A percentile compares a stretch with the other conserved stretches of the same genome.
Evolutionary conservation across 2,797 vertebrate genomes (phyloP).

Genomic region (Myotis myotis): DNA sequence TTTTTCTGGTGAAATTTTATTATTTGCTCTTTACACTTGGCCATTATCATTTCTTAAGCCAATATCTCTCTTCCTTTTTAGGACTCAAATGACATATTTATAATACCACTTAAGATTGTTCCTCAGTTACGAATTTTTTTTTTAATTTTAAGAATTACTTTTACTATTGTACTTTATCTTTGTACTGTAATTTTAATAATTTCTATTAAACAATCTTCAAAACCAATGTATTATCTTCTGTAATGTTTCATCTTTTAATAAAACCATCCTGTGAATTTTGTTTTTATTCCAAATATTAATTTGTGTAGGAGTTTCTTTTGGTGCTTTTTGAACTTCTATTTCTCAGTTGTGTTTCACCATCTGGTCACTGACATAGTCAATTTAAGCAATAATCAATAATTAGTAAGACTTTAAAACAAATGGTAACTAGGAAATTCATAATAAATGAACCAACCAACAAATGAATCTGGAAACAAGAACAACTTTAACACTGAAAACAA

Average conservation of each 20-base stretch:
- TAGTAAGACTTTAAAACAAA: not conserved
- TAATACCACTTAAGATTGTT: not conserved
- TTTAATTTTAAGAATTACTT: not conserved
- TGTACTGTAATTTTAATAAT: not conserved
- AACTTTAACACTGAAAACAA: not conserved
- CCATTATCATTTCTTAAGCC: not conserved
- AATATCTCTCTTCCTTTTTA: not conserved
- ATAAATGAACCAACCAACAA: not conserved
- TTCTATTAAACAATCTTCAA: not conserved
- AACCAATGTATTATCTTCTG: not conserved
- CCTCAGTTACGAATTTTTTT: not conserved
- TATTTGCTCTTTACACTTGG: not conserved
- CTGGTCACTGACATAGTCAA: not conserved
- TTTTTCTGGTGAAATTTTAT: not conserved
- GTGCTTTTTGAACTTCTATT: not conserved
- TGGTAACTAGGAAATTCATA: not conserved
- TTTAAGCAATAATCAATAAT: not conserved
- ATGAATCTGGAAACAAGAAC: not conserved
- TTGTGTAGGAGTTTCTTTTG: not conserved
- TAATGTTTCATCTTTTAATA: not conserved
- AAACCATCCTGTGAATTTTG: not conserved
- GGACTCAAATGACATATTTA: not conserved
- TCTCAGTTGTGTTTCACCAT: not conserved
- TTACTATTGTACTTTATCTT: not conserved
- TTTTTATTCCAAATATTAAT: not conserved